Evolutionary conservation across 2,797 vertebrate species (phyloP).

Genomic region (Meriones psammophilus): DNA sequence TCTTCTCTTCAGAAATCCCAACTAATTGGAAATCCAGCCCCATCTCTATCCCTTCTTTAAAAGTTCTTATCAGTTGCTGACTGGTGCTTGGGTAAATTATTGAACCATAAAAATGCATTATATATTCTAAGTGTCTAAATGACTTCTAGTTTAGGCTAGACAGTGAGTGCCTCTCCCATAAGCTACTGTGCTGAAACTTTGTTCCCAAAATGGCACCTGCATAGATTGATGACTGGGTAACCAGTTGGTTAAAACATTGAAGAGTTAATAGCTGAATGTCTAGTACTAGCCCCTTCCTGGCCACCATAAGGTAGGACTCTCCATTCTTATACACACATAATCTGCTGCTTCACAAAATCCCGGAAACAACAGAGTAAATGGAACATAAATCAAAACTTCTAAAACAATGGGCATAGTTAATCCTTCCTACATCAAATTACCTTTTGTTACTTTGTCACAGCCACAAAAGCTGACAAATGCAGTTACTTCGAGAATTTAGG

Average conservation of each 20-base stretch:
- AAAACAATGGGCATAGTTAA: not conserved
- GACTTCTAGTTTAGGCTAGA: not conserved
- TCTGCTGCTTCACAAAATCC: not conserved
- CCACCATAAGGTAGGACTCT: not conserved
- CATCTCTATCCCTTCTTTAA: not conserved
- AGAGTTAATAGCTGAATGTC: not conserved
- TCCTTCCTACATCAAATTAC: not conserved
- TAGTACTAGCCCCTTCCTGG: not conserved
- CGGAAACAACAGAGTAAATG: not conserved
- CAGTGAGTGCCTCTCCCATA: not conserved
- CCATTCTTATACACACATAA: not conserved
- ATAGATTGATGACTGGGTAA: not conserved
- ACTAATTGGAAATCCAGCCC: not conserved
- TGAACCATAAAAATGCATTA: not conserved
- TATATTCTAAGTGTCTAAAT: not conserved
- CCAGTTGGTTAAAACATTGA: not conserved
- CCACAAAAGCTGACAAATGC: not conserved
- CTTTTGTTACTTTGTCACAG: not conserved
- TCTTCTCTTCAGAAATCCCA: conserved; percentile 5
- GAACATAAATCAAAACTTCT: no score
- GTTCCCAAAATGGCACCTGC: not conserved
- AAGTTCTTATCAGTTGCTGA: not conserved
- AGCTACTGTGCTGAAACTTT: not conserved
- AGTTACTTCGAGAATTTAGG: not conserved
- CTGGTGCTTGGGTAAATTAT: not conserved